phyloP scores from a whole-genome alignment of 2,797 vertebrate genomes.

The Salarias fasciatus region DNA sequence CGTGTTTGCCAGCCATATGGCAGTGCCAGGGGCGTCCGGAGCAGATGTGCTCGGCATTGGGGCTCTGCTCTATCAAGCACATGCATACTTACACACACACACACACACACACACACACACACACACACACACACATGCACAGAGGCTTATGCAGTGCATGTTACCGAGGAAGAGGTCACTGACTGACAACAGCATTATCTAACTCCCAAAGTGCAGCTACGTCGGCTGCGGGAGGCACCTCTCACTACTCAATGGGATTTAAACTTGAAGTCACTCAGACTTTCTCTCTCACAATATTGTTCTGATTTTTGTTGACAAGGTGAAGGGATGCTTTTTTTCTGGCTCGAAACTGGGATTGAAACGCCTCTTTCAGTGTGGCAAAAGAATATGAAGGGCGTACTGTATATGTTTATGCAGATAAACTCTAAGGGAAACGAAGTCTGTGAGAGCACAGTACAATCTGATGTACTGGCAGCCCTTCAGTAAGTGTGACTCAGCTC shows the following conservation, averaged over 20 bases:
- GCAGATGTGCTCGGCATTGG: constrained; percentile 79
- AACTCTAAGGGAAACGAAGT: too few relatives aligned
- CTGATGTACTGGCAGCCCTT: not conserved
- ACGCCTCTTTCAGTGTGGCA: not conserved
- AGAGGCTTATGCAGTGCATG: constrained; percentile 42
- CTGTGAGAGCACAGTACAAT: not conserved
- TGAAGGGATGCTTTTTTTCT: not conserved
- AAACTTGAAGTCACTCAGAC: constrained; percentile 7
- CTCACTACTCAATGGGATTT: constrained; percentile 11
- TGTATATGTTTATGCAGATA: too few relatives aligned
- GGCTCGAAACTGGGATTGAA: too few relatives aligned
- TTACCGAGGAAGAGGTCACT: constrained; percentile 67
- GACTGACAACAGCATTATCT: constrained; percentile 65
- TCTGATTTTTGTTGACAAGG: not conserved
- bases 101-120: constrained; percentile 42
- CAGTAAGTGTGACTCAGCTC: not conserved
- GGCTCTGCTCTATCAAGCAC: constrained; percentile 69
- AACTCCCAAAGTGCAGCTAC: constrained; percentile 43
- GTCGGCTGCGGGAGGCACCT: constrained; percentile 21
- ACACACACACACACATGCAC: constrained; percentile 29
- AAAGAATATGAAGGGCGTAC: too few relatives aligned
- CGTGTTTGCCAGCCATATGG: constrained; percentile 79
- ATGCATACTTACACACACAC: constrained; percentile 41
- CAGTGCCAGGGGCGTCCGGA: constrained; percentile 75
- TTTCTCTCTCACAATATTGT: not conserved